Conservation (phyloP, 2,888 invertebrate species). For the Chymomyza procnemis region DNA sequence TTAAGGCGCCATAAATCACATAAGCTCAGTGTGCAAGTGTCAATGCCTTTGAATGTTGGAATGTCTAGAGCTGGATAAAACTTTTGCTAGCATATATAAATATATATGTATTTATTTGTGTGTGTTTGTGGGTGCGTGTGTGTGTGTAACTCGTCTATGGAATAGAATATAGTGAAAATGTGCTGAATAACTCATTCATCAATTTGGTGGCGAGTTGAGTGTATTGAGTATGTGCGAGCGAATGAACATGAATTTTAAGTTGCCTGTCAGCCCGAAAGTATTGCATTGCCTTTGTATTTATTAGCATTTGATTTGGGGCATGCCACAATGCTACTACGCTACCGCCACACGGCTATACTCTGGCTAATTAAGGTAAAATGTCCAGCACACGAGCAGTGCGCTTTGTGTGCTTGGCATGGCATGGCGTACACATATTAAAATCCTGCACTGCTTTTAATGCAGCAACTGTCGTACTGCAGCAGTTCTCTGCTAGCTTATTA, state of each 20-base stretch:
- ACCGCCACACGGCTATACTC: background rate
- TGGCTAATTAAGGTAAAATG: constrained; percentile 29
- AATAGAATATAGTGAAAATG: background rate
- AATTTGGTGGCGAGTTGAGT: background rate
- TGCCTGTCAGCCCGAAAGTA: background rate
- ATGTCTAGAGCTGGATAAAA: constrained; percentile 11
- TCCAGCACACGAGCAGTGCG: constrained; percentile 29
- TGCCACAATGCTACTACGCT: background rate
- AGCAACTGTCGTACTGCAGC: constrained; percentile 3
- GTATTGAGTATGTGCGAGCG: background rate
- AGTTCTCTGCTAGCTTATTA: constrained; percentile 41
- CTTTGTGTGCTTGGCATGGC: background rate
- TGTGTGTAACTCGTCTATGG: background rate
- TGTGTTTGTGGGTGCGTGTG: background rate
- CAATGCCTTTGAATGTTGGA: background rate
- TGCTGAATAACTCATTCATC: background rate
- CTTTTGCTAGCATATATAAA: background rate
- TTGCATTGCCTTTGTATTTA: background rate
- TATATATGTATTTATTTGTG: background rate
- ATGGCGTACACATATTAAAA: background rate
- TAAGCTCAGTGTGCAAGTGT: constrained; percentile 9
- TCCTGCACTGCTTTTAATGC: background rate
- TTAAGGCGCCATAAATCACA: constrained; percentile 17
- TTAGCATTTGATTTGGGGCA: constrained; percentile 2
- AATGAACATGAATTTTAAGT: background rate